Base-by-base conservation (phyloP, 2,888 invertebrate species). In the Nephrotoma appendiculata region DNA sequence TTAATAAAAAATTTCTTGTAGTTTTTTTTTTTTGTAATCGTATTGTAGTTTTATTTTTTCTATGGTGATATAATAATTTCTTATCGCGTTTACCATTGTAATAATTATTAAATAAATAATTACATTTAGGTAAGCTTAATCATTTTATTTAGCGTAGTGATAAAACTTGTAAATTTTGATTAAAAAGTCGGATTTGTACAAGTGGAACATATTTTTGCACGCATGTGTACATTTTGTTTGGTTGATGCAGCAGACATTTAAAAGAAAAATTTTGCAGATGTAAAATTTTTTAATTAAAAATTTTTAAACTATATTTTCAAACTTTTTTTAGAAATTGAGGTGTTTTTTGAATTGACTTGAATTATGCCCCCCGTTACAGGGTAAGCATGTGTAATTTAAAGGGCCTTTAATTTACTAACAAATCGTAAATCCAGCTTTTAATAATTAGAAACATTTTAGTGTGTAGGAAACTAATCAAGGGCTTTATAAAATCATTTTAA, bases 321-420 rank as follows among this genome's bases (percentile, higher is more conserved):
- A 86, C 15, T 9, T 86, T 44, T 44, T n/a, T 86, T 31, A 86
- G 45, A 44, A 86, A 44, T n/a, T 45, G 12, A 86, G 48, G 15
- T 45, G 31, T 48, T 86, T 86, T 52, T 41, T 45, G 48, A 86
- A 86, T 45, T 45, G 31, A 86, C 48, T 86, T 42, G 52, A 86
- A 88, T 83, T 86, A 88, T 88, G 88, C 87, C 88, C 87, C 88
- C 87, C 87, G 86, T 88, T 84, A 86, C 87, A 83, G 88, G 88
- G 88, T 88, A 88, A 88, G 88, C 87, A 86, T 86, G 86, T 41
- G 52, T 31, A 85, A 42, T 84, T 15, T 84, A 42, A 42, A 42
- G 84, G 84, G 84, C 71, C 84, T 84, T 31, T 2, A 31, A 31
- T 31, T 84, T 15, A 84, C 43, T 84, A 84, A 42, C 43, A 6